A percentile compares a stretch with the other conserved stretches of the same genome.
Evolutionary conservation across 2,888 invertebrate species (phyloP).

Genomic region (Monoplex corrugatus): DNA sequence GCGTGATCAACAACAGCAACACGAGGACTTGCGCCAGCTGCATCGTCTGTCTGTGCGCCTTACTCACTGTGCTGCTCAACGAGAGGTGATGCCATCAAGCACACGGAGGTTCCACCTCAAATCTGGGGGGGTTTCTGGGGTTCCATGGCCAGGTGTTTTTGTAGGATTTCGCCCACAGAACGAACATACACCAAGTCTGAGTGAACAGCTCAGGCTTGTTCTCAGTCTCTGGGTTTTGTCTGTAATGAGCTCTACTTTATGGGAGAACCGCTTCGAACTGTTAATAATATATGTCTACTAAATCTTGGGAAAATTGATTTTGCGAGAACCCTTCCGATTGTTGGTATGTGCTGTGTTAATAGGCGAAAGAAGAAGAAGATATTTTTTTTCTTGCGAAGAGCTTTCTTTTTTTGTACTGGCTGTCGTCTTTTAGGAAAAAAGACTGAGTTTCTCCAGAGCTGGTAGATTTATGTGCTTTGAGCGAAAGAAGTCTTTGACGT

Average conservation of each 20-base stretch:
- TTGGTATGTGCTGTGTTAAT: too few relatives aligned
- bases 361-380: too few relatives aligned
- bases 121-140: neutral
- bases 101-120: neutral
- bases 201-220: neutral
- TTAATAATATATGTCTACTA: neutral
- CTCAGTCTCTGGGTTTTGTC: neutral
- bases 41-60: constrained; percentile 43
- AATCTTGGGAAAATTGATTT: too few relatives aligned
- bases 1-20: constrained; percentile 50
- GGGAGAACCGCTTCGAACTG: neutral
- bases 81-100: constrained; percentile 44
- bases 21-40: constrained; percentile 45
- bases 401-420: neutral
- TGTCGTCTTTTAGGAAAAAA: neutral
- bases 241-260: neutral
- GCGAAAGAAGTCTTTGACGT: too few relatives aligned
- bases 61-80: constrained; percentile 35
- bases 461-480: neutral
- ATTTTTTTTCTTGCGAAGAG: neutral
- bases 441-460: neutral
- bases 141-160: neutral
- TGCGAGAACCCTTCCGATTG: too few relatives aligned
- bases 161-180: neutral
- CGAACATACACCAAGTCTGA: neutral